Evolutionary conservation across 2,797 vertebrate species (phyloP).

Genomic region (Coilia nasus): DNA sequence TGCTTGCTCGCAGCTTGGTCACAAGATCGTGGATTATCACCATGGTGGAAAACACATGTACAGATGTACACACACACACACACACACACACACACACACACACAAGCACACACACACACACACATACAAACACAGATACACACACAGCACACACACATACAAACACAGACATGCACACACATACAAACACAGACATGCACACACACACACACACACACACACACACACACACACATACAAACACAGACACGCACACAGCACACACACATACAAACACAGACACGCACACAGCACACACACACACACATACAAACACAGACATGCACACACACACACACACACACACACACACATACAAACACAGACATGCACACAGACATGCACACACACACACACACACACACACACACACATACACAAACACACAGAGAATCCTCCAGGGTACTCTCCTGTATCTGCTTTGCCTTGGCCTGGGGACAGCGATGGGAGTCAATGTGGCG

Average conservation of each 20-base stretch:
- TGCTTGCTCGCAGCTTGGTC: background rate
- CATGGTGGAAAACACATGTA: background rate
- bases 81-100: background rate
- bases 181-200: background rate
- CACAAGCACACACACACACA: background rate
- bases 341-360: background rate
- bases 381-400: background rate
- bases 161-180: background rate
- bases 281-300: background rate
- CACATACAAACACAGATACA: background rate
- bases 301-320: background rate
- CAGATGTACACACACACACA: background rate
- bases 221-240: background rate
- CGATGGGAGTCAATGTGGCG: slow-evolving; percentile 46
- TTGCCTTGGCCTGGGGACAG: slow-evolving; percentile 10
- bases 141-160: background rate
- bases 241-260: too few species aligned
- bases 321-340: background rate
- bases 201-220: background rate
- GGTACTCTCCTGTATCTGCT: background rate
- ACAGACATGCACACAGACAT: background rate
- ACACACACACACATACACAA: background rate
- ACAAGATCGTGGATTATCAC: background rate
- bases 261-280: background rate
- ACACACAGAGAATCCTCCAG: background rate